A percentile compares a stretch with the other conserved stretches of the same genome.
These are phyloP conservation scores for Thalpophila matura DNA, from an alignment of 2,888 invertebrate species.

Conservation along the genomic window DNA sequence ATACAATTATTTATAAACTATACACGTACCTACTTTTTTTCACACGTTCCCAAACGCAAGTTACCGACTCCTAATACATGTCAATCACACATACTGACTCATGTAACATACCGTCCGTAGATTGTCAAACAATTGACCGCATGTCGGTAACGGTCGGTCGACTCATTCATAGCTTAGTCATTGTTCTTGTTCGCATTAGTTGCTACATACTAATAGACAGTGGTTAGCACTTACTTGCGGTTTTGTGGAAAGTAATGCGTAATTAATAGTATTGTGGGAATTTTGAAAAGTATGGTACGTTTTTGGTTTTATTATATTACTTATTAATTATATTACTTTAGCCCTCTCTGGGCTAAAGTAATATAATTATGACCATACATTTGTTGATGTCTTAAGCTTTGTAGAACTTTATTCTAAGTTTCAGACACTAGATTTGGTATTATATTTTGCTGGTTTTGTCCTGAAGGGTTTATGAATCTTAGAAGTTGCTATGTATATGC, in stretches of 20 bases:
- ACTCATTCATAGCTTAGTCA: conserved; percentile 46
- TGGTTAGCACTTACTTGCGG: conserved; percentile 24
- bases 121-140: conserved; percentile 57
- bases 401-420: no score
- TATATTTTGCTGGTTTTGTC: no score
- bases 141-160: conserved; percentile 25
- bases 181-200: conserved; percentile 51
- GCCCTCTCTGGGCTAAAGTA: no score
- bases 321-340: no score
- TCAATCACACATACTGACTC: conserved; percentile 52
- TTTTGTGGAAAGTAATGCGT: conserved; percentile 30
- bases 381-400: no score
- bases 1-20: no score
- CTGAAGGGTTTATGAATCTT: no score
- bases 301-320: not conserved
- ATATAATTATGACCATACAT: no score
- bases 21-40: no score
- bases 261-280: not conserved
- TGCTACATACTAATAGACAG: conserved; percentile 32
- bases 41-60: conserved; percentile 28
- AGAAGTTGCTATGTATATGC: no score
- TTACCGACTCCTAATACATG: conserved; percentile 29
- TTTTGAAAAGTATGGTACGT: not conserved
- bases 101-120: conserved; percentile 38
- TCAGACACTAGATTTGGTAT: no score